Conservation (phyloP, 2,797 vertebrate species). For the Premnoplex brunnescens region DNA sequence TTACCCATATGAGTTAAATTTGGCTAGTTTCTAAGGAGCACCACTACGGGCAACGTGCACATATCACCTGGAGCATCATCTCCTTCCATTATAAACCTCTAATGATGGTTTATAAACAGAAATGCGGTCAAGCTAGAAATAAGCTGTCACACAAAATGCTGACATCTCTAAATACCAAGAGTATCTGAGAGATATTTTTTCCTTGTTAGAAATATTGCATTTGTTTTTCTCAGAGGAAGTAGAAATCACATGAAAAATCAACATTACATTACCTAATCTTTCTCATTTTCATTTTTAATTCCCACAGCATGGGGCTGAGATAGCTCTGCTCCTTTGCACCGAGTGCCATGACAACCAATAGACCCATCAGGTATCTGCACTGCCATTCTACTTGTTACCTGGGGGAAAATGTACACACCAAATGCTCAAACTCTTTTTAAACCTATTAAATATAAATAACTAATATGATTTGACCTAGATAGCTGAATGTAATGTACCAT, state of each 20-base stretch:
- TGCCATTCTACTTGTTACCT: conserved; percentile 36
- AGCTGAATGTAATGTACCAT: conserved; percentile 1
- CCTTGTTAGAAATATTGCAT: not conserved
- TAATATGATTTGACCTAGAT: conserved; percentile 57
- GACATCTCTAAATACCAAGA: conserved; percentile 8
- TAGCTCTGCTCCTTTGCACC: not conserved
- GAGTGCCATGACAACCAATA: conserved; percentile 41
- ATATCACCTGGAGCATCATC: not conserved
- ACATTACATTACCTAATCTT: not conserved
- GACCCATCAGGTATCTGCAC: not conserved
- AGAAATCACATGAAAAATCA: conserved; percentile 14
- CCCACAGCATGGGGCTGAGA: not conserved
- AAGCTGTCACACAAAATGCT: conserved; percentile 5
- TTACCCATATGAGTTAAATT: not conserved
- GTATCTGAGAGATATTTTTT: not conserved
- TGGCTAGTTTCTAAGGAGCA: not conserved
- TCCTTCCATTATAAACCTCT: not conserved
- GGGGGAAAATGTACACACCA: conserved; percentile 16
- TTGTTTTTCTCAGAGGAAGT: conserved; percentile 32
- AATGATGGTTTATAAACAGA: conserved; percentile 39
- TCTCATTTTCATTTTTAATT: conserved; percentile 56
- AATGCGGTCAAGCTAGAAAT: not conserved
- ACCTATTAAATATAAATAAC: conserved; percentile 54
- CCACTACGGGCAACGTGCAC: not conserved
- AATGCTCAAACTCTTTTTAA: conserved; percentile 22